Evolutionary conservation across 2,797 vertebrate species (phyloP).

Genomic region (Sparus aurata): DNA sequence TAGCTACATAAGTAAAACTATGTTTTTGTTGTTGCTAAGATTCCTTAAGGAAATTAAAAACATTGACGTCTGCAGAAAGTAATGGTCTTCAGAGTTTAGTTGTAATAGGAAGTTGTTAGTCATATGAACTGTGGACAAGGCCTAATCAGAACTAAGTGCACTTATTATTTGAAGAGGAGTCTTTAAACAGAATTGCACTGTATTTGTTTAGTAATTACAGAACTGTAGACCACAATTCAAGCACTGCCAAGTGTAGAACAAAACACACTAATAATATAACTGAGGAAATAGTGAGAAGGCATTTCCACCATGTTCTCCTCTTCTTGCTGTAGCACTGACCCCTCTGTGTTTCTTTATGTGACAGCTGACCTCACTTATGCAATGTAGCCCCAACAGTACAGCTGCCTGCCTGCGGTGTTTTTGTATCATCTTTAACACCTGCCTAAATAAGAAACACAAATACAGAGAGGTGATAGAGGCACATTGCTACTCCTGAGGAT

Average conservation of each 20-base stretch:
- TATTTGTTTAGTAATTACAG: slow-evolving; percentile 60
- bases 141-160: slow-evolving; percentile 42
- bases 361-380: slow-evolving; percentile 46
- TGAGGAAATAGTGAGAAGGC: slow-evolving; percentile 22
- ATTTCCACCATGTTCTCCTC: slow-evolving; percentile 4
- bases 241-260: slow-evolving; percentile 20
- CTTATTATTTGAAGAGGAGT: slow-evolving; percentile 37
- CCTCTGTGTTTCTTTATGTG: slow-evolving; percentile 12
- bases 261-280: slow-evolving; percentile 17
- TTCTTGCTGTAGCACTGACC: slow-evolving; percentile 24
- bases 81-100: slow-evolving; percentile 17
- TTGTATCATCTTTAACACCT: slow-evolving; percentile 55
- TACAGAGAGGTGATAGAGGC: slow-evolving; percentile 41
- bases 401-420: slow-evolving; percentile 17
- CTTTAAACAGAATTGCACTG: slow-evolving; percentile 58
- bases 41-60: slow-evolving; percentile 12
- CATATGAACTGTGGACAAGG: slow-evolving; percentile 43
- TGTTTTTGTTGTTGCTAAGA: background rate
- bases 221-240: slow-evolving; percentile 45
- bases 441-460: slow-evolving; percentile 48
- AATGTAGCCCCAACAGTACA: slow-evolving; percentile 19
- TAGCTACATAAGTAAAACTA: background rate
- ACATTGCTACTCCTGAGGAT: slow-evolving; percentile 40
- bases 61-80: background rate
- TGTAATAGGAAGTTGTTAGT: slow-evolving; percentile 46